A percentile compares a stretch with the other conserved stretches of the same genome.
Evolutionary conservation across 2,797 vertebrate species (phyloP).

Genomic region (Lacerta viridis): DNA sequence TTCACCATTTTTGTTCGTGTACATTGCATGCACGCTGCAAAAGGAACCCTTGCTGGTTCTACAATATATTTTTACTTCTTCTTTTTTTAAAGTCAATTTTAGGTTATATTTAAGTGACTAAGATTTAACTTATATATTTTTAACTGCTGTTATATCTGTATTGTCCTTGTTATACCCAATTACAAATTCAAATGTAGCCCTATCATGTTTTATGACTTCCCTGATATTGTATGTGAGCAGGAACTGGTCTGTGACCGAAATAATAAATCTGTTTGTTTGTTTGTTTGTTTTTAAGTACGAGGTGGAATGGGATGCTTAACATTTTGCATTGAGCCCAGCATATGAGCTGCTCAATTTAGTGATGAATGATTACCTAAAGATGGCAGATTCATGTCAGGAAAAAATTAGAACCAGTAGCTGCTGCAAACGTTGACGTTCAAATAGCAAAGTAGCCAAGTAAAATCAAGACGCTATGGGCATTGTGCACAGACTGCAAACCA

Average conservation of each 20-base stretch:
- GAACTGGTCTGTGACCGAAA: too few relatives aligned
- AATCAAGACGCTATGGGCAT: not conserved
- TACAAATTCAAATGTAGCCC: too few relatives aligned
- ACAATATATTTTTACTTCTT: not conserved
- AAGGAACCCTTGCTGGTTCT: not conserved
- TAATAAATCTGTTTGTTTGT: too few relatives aligned
- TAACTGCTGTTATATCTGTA: too few relatives aligned
- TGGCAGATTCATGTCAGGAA: not conserved
- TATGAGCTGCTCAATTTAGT: not conserved
- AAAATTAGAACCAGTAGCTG: not conserved
- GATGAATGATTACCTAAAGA: not conserved
- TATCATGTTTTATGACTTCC: too few relatives aligned
- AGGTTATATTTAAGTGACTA: too few relatives aligned
- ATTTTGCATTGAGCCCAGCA: not conserved
- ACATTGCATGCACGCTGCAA: not conserved
- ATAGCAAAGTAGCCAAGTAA: not conserved
- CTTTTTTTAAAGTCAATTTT: too few relatives aligned
- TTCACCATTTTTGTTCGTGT: not conserved
- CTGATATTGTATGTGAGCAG: too few relatives aligned
- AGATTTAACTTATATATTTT: too few relatives aligned
- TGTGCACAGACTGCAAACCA: rapidly evolving
- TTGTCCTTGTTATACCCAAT: too few relatives aligned
- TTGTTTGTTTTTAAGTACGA: too few relatives aligned
- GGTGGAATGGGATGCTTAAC: not conserved
- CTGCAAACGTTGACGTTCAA: not conserved